A percentile compares a stretch with the other conserved stretches of the same genome.
phyloP scores from a whole-genome alignment of 2,797 vertebrate genomes.

The Danio choprae region DNA sequence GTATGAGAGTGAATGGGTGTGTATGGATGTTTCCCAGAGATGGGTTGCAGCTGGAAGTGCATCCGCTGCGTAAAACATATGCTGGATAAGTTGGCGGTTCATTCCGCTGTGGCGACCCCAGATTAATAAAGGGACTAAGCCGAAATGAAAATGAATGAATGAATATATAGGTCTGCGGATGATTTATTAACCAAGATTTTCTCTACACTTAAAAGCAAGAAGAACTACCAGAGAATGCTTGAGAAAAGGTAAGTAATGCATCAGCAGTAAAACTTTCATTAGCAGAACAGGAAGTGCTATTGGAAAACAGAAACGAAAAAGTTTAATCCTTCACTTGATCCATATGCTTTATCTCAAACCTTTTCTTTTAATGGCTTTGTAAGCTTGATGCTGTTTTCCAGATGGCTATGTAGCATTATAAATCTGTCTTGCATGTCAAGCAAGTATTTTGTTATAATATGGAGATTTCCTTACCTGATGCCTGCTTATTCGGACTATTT shows the following conservation, averaged over 20 bases:
- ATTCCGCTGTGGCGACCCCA: too few relatives aligned
- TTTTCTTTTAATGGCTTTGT: slow-evolving; percentile 51
- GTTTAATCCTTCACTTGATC: slow-evolving; percentile 46
- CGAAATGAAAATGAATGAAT: too few relatives aligned
- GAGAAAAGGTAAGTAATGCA: slow-evolving; percentile 25
- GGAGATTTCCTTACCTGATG: slow-evolving; percentile 13
- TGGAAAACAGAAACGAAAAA: slow-evolving; percentile 13
- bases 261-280: slow-evolving; percentile 28
- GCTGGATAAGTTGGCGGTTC: too few relatives aligned
- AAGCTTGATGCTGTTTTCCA: slow-evolving; percentile 48
- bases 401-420: slow-evolving; percentile 50
- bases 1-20: too few relatives aligned
- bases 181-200: slow-evolving; percentile 3
- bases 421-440: slow-evolving; percentile 32
- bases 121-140: too few relatives aligned
- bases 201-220: slow-evolving; percentile 2
- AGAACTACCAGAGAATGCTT: not conserved
- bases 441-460: slow-evolving; percentile 13
- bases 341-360: slow-evolving; percentile 49
- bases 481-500: not conserved
- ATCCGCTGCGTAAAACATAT: too few relatives aligned
- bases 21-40: too few relatives aligned
- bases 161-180: not conserved
- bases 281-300: slow-evolving; percentile 20
- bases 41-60: too few relatives aligned